Percentiles rank a stretch among this genome's conserved stretches.
Conservation (phyloP, 1,140 invertebrate species). For the Onthophagus taurus region DNA sequence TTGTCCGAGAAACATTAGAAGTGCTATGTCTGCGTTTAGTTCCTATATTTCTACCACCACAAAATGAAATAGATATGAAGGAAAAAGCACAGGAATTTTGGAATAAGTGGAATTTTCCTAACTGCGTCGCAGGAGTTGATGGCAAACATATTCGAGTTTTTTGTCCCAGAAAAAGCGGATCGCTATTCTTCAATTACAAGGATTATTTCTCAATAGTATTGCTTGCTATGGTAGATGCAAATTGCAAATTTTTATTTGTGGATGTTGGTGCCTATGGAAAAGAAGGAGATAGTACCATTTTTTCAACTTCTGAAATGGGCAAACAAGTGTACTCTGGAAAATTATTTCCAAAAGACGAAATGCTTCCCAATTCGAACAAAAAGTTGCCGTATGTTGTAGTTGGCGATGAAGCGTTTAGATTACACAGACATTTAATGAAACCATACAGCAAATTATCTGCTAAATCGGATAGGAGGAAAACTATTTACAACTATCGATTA, state of each 20-base stretch:
- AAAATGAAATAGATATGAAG: conserved; percentile 13
- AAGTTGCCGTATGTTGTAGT: conserved; percentile 23
- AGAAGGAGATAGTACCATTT: conserved; percentile 35
- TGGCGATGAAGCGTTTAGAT: conserved; percentile 27
- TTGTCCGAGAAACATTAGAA: conserved; percentile 15
- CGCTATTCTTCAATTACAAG: conserved; percentile 34
- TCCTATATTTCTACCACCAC: conserved; percentile 16
- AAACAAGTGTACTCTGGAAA: conserved; percentile 3
- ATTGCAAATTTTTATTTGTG: conserved; percentile 39
- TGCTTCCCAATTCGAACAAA: conserved; percentile 7
- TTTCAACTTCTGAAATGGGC: conserved; percentile 8
- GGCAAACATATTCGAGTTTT: conserved; percentile 39
- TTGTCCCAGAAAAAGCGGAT: conserved; percentile 30
- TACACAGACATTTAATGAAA: conserved; percentile 27
- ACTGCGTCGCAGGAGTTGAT: conserved; percentile 40
- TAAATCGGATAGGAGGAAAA: conserved; percentile 19
- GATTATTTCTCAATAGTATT: conserved; percentile 39
- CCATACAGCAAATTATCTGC: conserved; percentile 17
- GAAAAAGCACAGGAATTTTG: conserved; percentile 32
- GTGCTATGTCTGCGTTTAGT: conserved; percentile 15
- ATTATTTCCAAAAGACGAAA: neutral
- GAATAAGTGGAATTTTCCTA: conserved; percentile 40
- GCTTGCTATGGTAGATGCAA: conserved; percentile 40
- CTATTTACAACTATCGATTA: conserved; percentile 41
- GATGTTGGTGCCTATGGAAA: conserved; percentile 40